Conservation (phyloP, 2,797 vertebrate genomes). For the Knipowitschia caucasica region DNA sequence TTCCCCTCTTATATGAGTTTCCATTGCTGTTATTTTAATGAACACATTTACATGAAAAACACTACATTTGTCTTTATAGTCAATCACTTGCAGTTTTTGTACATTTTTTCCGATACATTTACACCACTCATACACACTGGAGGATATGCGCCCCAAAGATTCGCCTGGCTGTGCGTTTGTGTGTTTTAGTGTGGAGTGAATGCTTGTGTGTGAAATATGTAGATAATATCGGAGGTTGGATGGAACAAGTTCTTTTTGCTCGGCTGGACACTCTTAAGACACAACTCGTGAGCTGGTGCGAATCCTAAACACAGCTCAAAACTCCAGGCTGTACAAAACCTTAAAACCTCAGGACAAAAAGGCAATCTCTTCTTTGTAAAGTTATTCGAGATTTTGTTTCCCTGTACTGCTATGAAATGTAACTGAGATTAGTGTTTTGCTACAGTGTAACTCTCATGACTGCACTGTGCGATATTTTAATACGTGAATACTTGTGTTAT, state of each 20-base stretch:
- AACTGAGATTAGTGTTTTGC: conserved; percentile 32
- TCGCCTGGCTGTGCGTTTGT: conserved; percentile 49
- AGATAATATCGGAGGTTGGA: conserved; percentile 45
- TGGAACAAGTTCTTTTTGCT: conserved; percentile 66
- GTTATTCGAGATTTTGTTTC: conserved; percentile 44
- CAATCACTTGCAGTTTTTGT: conserved; percentile 70
- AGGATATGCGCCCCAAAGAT: conserved; percentile 65
- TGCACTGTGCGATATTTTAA: conserved; percentile 18
- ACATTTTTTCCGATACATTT: conserved; percentile 67
- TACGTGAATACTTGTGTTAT: conserved; percentile 28
- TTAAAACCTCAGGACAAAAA: conserved; percentile 43
- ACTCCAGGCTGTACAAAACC: conserved; percentile 41
- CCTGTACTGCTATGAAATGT: conserved; percentile 20
- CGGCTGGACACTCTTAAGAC: conserved; percentile 75
- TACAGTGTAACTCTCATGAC: conserved; percentile 21
- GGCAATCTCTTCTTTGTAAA: conserved; percentile 22
- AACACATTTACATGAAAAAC: conserved; percentile 82
- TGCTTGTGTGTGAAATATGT: conserved; percentile 9
- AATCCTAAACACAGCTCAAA: conserved; percentile 58
- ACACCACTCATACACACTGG: conserved; percentile 81
- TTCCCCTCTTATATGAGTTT: conserved; percentile 72
- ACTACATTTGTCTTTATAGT: conserved; percentile 78
- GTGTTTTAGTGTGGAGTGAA: conserved; percentile 18
- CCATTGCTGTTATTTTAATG: conserved; percentile 73
- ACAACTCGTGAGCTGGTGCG: conserved; percentile 76